These are phyloP conservation scores for Ostrea denselamellosa DNA, from an alignment of 1,140 invertebrate species.

Conservation along the genomic window DNA sequence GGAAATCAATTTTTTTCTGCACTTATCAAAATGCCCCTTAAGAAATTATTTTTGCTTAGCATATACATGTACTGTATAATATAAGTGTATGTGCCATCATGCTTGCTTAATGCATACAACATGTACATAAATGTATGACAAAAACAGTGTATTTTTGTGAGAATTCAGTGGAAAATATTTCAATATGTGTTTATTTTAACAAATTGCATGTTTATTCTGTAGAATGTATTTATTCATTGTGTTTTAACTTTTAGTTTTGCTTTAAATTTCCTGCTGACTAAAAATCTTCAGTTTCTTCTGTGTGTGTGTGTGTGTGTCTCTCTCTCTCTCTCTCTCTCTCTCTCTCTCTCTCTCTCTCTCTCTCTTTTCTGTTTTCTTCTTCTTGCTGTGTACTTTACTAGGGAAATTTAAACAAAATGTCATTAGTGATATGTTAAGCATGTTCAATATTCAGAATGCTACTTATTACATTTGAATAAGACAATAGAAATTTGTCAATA, in stretches of 20 bases:
- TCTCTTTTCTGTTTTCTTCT: too few relatives aligned
- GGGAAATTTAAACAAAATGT: too few relatives aligned
- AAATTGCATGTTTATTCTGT: neutral
- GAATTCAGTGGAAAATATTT: neutral
- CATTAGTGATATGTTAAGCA: neutral
- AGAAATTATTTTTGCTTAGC: neutral
- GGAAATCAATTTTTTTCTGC: conserved; percentile 32
- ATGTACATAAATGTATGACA: neutral
- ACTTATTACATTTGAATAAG: neutral
- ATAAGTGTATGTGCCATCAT: neutral
- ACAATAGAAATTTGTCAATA: neutral
- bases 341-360: too few relatives aligned
- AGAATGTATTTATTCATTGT: neutral
- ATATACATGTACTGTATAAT: neutral
- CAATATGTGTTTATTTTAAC: neutral
- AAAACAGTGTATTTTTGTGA: neutral
- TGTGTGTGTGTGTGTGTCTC: too few relatives aligned
- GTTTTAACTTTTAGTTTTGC: too few relatives aligned
- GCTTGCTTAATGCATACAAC: neutral
- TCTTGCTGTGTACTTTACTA: too few relatives aligned
- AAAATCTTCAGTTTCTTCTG: too few relatives aligned
- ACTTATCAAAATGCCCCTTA: conserved; percentile 7
- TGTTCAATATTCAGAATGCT: neutral
- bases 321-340: too few relatives aligned
- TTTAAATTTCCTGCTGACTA: too few relatives aligned